Evolutionary conservation across 2,888 invertebrate species (phyloP).

Genomic region (Hemistola chrysoprasaria): DNA sequence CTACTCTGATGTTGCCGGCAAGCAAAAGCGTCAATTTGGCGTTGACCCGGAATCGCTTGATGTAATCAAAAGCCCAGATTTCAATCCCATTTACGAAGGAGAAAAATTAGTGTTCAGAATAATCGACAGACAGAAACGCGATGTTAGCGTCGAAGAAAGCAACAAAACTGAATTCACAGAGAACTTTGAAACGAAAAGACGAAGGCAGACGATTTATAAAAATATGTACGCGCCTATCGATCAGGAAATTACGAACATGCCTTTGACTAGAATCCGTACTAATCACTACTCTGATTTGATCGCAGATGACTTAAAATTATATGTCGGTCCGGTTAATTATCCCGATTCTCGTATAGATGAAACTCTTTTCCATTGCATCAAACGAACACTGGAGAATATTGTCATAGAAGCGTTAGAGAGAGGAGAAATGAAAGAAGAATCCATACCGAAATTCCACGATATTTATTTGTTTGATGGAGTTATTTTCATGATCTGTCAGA

Average conservation of each 20-base stretch:
- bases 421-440: slow-evolving; percentile 34
- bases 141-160: slow-evolving; percentile 52
- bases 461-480: slow-evolving; percentile 72
- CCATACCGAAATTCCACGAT: slow-evolving; percentile 61
- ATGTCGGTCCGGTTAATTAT: slow-evolving; percentile 64
- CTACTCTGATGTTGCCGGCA: slow-evolving; percentile 70
- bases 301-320: slow-evolving; percentile 66
- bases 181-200: slow-evolving; percentile 34
- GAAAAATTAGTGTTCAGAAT: slow-evolving; percentile 57
- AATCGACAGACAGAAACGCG: slow-evolving; percentile 66
- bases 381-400: slow-evolving; percentile 53
- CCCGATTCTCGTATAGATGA: slow-evolving; percentile 67
- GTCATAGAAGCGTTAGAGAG: slow-evolving; percentile 43
- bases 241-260: slow-evolving; percentile 49
- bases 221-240: slow-evolving; percentile 58
- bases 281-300: slow-evolving; percentile 66
- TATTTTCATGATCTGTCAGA: slow-evolving; percentile 65
- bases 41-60: slow-evolving; percentile 68
- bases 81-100: slow-evolving; percentile 57
- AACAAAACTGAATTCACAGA: slow-evolving; percentile 35
- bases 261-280: slow-evolving; percentile 56
- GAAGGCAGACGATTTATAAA: slow-evolving; percentile 46
- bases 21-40: slow-evolving; percentile 71
- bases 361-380: slow-evolving; percentile 51
- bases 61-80: slow-evolving; percentile 58